Evolutionary conservation across 2,797 vertebrate genomes (phyloP).

Genomic region (Perdix hodgsoniae): DNA sequence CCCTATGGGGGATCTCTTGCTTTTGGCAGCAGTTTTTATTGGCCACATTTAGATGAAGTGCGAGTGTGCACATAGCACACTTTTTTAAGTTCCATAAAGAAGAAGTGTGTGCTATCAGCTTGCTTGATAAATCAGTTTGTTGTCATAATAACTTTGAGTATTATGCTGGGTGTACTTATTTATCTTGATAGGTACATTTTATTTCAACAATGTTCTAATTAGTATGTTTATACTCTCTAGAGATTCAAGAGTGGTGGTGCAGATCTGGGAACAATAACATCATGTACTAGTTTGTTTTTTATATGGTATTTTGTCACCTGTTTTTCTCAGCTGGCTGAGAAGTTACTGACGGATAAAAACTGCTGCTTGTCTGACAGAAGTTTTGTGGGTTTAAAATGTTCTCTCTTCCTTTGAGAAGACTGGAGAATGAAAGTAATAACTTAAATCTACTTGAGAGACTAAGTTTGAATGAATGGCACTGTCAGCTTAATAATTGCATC

Average conservation of each 20-base stretch:
- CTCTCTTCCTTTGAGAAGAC: background rate
- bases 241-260: background rate
- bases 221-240: background rate
- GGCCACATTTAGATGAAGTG: background rate
- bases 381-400: background rate
- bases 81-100: background rate
- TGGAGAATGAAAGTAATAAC: background rate
- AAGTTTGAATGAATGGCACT: background rate
- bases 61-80: fast-evolving
- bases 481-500: background rate
- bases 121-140: background rate
- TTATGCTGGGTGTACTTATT: background rate
- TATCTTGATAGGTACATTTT: background rate
- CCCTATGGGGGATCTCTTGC: background rate
- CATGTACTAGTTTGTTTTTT: background rate
- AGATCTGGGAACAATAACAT: background rate
- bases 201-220: background rate
- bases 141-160: background rate
- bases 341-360: background rate
- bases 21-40: slow-evolving; percentile 11
- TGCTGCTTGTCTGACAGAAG: slow-evolving; percentile 8
- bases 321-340: background rate
- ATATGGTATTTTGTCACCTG: background rate
- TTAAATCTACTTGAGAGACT: background rate
- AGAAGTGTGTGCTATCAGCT: background rate